These are phyloP conservation scores for Struthio camelus DNA, from an alignment of 2,113 vertebrate species.

Conservation along the genomic window DNA sequence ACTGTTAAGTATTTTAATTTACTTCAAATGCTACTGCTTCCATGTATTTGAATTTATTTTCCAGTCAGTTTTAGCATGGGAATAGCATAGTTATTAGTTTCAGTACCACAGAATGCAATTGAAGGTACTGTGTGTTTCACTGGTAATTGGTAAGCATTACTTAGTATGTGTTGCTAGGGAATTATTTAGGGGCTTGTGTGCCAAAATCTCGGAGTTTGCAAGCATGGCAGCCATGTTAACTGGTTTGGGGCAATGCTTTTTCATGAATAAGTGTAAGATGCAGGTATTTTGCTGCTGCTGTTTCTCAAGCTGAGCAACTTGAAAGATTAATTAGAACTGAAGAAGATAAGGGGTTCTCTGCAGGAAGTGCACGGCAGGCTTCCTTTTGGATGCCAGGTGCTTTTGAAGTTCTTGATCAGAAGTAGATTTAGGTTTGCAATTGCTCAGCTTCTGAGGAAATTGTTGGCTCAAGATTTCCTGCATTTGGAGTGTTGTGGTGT, in stretches of 20 bases:
- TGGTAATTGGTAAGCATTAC: neutral
- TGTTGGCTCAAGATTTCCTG: neutral
- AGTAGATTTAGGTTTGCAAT: neutral
- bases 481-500: neutral
- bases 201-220: neutral
- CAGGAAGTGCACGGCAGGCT: neutral
- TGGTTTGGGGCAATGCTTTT: neutral
- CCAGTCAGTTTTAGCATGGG: neutral
- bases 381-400: neutral
- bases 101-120: neutral
- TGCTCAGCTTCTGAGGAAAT: neutral
- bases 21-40: neutral
- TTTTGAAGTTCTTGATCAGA: conserved; percentile 7
- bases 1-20: neutral
- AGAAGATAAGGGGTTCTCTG: neutral
- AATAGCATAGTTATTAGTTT: neutral
- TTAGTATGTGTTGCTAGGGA: neutral
- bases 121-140: neutral
- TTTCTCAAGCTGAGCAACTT: neutral
- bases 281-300: neutral
- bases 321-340: conserved; percentile 16
- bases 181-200: neutral
- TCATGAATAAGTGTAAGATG: neutral
- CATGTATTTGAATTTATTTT: neutral
- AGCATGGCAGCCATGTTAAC: neutral